Conservation (phyloP, 2,797 vertebrate genomes). For the Mus minutoides region DNA sequence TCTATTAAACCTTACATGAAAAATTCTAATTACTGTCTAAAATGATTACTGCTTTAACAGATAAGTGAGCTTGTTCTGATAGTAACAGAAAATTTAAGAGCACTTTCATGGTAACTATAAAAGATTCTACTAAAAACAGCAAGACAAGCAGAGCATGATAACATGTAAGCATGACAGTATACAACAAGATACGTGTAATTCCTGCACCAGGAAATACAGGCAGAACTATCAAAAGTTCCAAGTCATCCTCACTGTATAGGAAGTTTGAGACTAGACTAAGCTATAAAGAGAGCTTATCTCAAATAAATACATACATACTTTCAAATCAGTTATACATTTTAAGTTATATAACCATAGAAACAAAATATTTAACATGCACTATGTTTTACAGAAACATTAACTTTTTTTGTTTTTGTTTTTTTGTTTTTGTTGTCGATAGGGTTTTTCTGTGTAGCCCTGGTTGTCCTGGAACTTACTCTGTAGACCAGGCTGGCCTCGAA, state of each 20-base stretch:
- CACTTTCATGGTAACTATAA: background rate
- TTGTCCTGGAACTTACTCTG: no score
- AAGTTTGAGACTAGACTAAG: background rate
- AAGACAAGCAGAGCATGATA: background rate
- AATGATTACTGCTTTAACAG: background rate
- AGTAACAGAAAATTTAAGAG: background rate
- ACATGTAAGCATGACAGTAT: background rate
- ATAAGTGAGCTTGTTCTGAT: background rate
- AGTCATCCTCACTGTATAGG: background rate
- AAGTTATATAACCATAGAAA: conserved; percentile 51
- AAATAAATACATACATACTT: background rate
- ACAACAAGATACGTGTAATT: background rate
- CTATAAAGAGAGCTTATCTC: background rate
- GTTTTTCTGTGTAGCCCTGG: no score
- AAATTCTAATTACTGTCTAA: background rate
- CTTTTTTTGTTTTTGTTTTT: background rate
- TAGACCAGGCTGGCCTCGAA: no score
- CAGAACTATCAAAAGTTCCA: background rate
- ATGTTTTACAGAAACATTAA: conserved; percentile 27
- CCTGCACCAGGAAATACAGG: background rate
- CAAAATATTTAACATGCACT: conserved; percentile 49
- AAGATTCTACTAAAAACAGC: background rate
- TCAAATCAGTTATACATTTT: conserved; percentile 36
- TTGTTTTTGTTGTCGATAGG: no score
- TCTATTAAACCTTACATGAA: background rate